Evolutionary conservation across 2,888 invertebrate genomes (phyloP), one percentile per base, ranked within the genome.

Genomic region (Cryptosula pallasiana): DNA sequence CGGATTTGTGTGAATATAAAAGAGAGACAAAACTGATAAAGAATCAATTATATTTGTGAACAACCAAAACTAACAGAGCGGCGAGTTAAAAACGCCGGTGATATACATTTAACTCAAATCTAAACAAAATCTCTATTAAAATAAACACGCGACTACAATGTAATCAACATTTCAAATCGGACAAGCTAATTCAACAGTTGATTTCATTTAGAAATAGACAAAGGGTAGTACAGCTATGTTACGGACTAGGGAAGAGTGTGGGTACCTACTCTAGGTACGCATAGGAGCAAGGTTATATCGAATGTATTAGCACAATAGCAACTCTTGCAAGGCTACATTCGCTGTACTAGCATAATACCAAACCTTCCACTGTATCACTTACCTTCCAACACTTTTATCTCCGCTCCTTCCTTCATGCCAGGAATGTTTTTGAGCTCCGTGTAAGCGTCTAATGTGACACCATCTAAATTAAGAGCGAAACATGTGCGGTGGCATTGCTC

Each of bases 401-500:
- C 88, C 1, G 95, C 95, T 25, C 94, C 95, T 84, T 97, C 96
- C 84, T 94, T 93, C 69, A 99, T 87, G 0, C 94, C 94, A 81
- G 96, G 95, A 77, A 99, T 92, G 81, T 92, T 94, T 85, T 98
- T 98, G 75, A 99, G 87, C 86, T 99, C 99, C 1, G 97, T 94
- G 86, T 98, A 99, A 86, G 97, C 96, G 83, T 99, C 99, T 76
- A 99, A 87, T 0, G 94, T 93, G 35, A 76, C 74, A 45, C 94
- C 94, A 80, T 98, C 95, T 69, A 98, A 87, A 86, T 97, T 96
- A 71, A 99, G 88, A 0, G 95, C 95, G 85, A 99, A 99, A 83
- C 99, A 99, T 0, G 99, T 99, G 72, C 98, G 89, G 83, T 98
- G 97, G 81, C 98, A 99, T 0, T 98, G 97, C 83, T 98, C 96